Percentiles rank a stretch among this genome's conserved stretches.
These are phyloP conservation scores for Diarsia rubi DNA, from an alignment of 2,888 invertebrate species.

Conservation along the genomic window DNA sequence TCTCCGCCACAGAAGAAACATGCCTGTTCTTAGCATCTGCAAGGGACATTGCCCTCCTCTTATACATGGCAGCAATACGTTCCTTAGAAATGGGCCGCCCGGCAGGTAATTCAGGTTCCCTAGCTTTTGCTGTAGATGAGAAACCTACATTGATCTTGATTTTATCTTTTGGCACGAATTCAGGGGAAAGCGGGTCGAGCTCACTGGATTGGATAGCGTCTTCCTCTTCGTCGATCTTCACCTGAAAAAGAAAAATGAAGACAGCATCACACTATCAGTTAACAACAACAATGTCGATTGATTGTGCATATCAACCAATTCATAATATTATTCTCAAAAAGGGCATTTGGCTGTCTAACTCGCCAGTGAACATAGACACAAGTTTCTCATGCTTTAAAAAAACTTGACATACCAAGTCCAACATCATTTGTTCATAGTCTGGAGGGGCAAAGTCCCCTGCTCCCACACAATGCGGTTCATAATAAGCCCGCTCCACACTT, in stretches of 20 bases:
- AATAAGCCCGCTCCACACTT: constrained; percentile 74
- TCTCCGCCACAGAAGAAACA: neutral
- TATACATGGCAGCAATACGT: constrained; percentile 49
- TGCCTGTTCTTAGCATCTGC: neutral
- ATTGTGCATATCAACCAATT: too few relatives aligned
- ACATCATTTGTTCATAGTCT: constrained; percentile 75
- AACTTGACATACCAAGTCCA: constrained; percentile 74
- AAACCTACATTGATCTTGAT: constrained; percentile 75
- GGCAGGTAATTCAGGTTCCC: constrained; percentile 36
- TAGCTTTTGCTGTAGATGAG: constrained; percentile 70
- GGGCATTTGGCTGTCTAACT: neutral
- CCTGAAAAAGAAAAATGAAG: constrained; percentile 66
- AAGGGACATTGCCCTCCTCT: constrained; percentile 10
- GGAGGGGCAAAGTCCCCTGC: constrained; percentile 69
- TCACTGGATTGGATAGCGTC: constrained; percentile 20
- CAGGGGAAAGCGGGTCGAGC: neutral
- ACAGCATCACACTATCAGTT: neutral
- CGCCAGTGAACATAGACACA: neutral
- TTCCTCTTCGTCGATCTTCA: constrained; percentile 62
- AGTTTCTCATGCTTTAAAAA: constrained; percentile 5
- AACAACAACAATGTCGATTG: too few relatives aligned
- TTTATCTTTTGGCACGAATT: constrained; percentile 54
- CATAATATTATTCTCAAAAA: neutral
- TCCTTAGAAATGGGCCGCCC: neutral
- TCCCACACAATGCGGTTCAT: constrained; percentile 60